A percentile compares a stretch with the other conserved stretches of the same genome.
Evolutionary conservation across 1,140 invertebrate species (phyloP).

Genomic region (Drosophila paulistorum): DNA sequence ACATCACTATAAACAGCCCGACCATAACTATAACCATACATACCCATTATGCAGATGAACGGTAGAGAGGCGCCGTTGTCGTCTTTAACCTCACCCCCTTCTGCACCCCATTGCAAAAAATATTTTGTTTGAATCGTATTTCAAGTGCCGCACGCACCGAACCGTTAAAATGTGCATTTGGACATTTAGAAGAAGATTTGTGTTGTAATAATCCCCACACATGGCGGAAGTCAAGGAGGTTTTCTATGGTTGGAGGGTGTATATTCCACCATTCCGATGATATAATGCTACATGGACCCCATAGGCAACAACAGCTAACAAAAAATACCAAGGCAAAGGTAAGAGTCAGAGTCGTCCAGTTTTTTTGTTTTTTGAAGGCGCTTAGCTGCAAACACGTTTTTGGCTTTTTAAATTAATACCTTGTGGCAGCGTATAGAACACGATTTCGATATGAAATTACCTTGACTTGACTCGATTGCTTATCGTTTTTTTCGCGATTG

Average conservation of each 20-base stretch:
- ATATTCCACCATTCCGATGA: constrained; percentile 37
- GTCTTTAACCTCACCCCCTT: background rate
- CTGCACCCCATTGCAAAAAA: constrained; percentile 40
- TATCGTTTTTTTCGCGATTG: constrained; percentile 63
- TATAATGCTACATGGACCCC: constrained; percentile 56
- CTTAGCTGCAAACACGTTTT: constrained; percentile 76
- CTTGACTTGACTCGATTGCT: constrained; percentile 38
- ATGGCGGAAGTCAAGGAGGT: constrained; percentile 63
- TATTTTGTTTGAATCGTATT: constrained; percentile 64
- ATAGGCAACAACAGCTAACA: constrained; percentile 11
- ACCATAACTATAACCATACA: constrained; percentile 65
- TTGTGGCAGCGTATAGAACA: constrained; percentile 67
- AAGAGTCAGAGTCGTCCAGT: constrained; percentile 36
- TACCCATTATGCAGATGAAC: constrained; percentile 46
- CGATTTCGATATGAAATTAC: constrained; percentile 79
- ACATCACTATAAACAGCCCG: constrained; percentile 72
- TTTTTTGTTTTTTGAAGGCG: constrained; percentile 44
- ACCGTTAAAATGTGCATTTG: constrained; percentile 62
- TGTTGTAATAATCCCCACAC: constrained; percentile 28
- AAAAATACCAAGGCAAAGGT: too few relatives aligned
- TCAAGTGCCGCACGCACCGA: constrained; percentile 62
- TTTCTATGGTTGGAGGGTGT: constrained; percentile 9
- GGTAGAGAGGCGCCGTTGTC: background rate
- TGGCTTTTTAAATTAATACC: constrained; percentile 75
- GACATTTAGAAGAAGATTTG: constrained; percentile 49